Percentiles rank a stretch among this genome's conserved stretches.
Evolutionary conservation across 2,888 invertebrate species (phyloP).

Genomic region (Eulithis testata): DNA sequence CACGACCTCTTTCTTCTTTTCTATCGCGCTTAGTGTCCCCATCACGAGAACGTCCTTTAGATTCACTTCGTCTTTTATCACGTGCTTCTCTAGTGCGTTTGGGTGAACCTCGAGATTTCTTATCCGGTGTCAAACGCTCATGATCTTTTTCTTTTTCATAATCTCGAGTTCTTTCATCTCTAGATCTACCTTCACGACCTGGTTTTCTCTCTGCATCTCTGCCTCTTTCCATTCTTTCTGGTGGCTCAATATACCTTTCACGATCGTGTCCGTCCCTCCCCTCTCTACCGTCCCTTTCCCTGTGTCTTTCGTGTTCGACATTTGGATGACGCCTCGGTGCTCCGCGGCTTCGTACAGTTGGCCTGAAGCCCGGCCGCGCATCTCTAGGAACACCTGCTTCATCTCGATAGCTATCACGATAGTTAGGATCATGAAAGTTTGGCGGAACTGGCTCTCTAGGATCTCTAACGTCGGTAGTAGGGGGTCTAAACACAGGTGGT

Average conservation of each 20-base stretch:
- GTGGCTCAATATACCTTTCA: constrained; percentile 67
- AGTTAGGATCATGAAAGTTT: constrained; percentile 71
- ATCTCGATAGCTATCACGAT: constrained; percentile 71
- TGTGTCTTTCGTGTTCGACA: constrained; percentile 68
- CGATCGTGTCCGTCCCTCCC: constrained; percentile 71
- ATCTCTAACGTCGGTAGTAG: constrained; percentile 72
- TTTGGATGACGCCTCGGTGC: constrained; percentile 69
- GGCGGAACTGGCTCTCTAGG: constrained; percentile 62
- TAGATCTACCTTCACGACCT: constrained; percentile 50
- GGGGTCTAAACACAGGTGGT: constrained; percentile 64
- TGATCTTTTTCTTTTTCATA: constrained; percentile 76
- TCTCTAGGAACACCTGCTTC: constrained; percentile 66
- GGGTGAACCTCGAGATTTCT: constrained; percentile 68
- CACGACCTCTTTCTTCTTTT: constrained; percentile 76
- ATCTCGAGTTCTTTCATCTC: constrained; percentile 65
- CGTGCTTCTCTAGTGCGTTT: constrained; percentile 70
- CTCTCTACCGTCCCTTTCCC: constrained; percentile 71
- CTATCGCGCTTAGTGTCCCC: constrained; percentile 82
- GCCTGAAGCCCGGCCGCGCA: constrained; percentile 62
- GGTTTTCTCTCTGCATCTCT: constrained; percentile 66
- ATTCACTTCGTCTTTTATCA: constrained; percentile 77
- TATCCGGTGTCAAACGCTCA: constrained; percentile 73
- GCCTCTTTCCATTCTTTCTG: constrained; percentile 71
- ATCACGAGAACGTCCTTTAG: constrained; percentile 76
- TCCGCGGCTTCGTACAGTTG: constrained; percentile 62